A percentile compares a stretch with the other conserved stretches of the same genome.
phyloP scores from a whole-genome alignment of 2,113 vertebrate species.

The Irena cyanogastra region DNA sequence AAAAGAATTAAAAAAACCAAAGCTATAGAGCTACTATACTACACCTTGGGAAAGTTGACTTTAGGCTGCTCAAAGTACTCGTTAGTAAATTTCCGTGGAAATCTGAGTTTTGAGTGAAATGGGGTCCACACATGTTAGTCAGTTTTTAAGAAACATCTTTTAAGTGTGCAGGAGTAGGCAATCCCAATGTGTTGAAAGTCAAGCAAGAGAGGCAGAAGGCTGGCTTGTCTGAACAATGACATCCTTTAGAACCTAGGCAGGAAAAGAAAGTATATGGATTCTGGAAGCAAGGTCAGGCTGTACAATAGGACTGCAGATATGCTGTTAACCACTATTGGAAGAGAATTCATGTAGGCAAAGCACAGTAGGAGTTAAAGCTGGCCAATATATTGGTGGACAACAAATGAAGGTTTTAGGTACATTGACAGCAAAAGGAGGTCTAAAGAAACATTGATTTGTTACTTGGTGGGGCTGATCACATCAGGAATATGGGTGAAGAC shows the following conservation, averaged over 20 bases:
- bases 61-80: not conserved
- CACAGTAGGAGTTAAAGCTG: not conserved
- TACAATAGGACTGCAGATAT: not conserved
- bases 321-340: not conserved
- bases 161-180: not conserved
- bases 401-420: not conserved
- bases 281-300: not conserved
- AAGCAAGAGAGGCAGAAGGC: not conserved
- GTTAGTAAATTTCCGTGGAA: not conserved
- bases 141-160: not conserved
- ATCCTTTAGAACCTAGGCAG: not conserved
- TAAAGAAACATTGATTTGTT: not conserved
- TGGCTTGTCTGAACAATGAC: not conserved
- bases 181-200: not conserved
- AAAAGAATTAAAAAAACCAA: not conserved
- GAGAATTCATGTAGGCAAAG: accelerated
- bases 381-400: not conserved
- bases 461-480: not conserved
- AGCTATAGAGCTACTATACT: not conserved
- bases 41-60: not conserved
- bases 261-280: not conserved
- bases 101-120: not conserved
- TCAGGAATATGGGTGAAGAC: not conserved
- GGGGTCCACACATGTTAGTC: accelerated
- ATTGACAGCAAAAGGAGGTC: not conserved